Conservation (phyloP, 2,113 vertebrate genomes). For the Heterotis niloticus region DNA sequence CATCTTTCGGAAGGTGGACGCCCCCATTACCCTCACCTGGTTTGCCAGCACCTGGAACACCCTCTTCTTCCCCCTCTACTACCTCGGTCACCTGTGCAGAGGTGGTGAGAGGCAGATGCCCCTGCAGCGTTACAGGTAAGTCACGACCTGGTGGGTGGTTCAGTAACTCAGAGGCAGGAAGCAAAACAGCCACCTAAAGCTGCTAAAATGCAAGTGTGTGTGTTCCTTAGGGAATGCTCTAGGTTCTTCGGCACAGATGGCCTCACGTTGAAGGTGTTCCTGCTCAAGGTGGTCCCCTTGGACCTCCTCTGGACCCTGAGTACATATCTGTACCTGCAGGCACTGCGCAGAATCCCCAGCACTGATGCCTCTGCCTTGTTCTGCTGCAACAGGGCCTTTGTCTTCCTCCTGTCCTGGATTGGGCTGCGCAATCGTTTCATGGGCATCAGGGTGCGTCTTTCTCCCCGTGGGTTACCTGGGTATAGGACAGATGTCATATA, state of each 20-base stretch:
- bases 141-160: neutral
- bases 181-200: too few relatives aligned
- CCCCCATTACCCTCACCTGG: constrained; percentile 78
- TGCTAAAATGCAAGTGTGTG: neutral
- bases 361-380: constrained; percentile 92
- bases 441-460: constrained; percentile 90
- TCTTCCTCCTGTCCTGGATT: constrained; percentile 97
- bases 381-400: constrained; percentile 98
- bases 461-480: too few relatives aligned
- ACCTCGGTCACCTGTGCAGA: constrained; percentile 71
- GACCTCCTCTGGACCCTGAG: constrained; percentile 93
- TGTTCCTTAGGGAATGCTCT: constrained; percentile 46
- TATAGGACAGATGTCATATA: too few relatives aligned
- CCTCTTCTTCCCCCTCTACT: constrained; percentile 77
- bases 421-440: constrained; percentile 97
- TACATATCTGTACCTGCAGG: constrained; percentile 97
- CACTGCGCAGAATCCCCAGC: constrained; percentile 95
- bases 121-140: constrained; percentile 73
- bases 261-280: constrained; percentile 89
- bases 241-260: constrained; percentile 90
- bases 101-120: constrained; percentile 70
- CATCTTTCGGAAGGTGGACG: constrained; percentile 68
- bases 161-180: neutral
- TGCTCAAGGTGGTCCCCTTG: constrained; percentile 89
- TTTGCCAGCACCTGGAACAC: constrained; percentile 82